These are phyloP conservation scores for Toxotes chatareus DNA, from an alignment of 2,113 vertebrate genomes.

Conservation along the genomic window DNA sequence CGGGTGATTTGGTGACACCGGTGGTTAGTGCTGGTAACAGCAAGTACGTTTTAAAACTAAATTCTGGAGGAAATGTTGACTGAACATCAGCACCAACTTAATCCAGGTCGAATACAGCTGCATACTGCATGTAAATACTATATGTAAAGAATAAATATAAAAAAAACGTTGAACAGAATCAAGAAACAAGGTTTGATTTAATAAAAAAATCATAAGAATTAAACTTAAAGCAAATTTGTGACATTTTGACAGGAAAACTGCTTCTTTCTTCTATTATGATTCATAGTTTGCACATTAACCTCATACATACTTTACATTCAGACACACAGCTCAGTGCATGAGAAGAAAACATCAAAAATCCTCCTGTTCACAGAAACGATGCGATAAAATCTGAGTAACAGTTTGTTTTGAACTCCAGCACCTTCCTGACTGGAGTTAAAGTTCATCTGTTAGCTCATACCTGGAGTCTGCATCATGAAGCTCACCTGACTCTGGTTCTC, in stretches of 20 bases:
- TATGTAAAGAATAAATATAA: no score
- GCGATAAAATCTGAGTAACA: background rate
- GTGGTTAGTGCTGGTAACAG: no score
- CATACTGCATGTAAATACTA: no score
- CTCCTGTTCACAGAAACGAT: background rate
- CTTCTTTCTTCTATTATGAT: background rate
- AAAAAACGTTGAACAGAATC: no score
- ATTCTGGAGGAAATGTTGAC: no score
- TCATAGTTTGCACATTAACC: background rate
- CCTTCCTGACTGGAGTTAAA: background rate
- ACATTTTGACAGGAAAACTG: background rate
- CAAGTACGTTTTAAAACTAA: no score
- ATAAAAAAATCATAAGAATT: no score
- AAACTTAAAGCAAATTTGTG: no score
- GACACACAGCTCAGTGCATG: background rate
- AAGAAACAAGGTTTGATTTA: no score
- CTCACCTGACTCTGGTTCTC: background rate
- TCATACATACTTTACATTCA: constrained; percentile 6
- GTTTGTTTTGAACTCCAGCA: background rate
- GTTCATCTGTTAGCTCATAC: background rate
- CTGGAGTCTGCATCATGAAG: background rate
- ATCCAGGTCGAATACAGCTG: no score
- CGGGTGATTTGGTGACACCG: no score
- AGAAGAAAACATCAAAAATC: background rate
- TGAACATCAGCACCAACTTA: no score